A percentile compares a stretch with the other conserved stretches of the same genome.
These are phyloP conservation scores for Lasioglossum pauxillum DNA, from an alignment of 2,888 invertebrate genomes.

Conservation along the genomic window DNA sequence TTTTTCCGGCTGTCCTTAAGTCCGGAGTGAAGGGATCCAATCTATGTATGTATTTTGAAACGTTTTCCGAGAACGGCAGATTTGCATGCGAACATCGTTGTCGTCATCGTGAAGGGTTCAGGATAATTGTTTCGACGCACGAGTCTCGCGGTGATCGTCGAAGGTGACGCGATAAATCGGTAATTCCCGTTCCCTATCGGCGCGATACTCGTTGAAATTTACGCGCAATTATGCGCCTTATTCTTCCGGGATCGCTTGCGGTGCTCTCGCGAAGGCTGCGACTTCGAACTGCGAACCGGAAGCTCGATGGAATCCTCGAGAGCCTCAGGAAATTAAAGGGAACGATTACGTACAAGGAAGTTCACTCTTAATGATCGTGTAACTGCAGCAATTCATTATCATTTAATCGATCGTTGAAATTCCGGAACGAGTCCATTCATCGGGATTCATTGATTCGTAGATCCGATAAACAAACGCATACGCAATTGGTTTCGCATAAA, in stretches of 20 bases:
- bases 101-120: conserved; percentile 25
- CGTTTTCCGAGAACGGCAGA: background rate
- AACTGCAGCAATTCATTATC: background rate
- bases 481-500: background rate
- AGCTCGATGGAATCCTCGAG: background rate
- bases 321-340: background rate
- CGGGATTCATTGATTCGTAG: background rate
- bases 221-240: conserved; percentile 19
- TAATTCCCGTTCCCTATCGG: conserved; percentile 26
- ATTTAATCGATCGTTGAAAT: background rate
- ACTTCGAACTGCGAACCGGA: conserved; percentile 1
- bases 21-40: conserved; percentile 19
- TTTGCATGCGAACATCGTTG: conserved; percentile 13
- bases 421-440: background rate
- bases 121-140: conserved; percentile 25
- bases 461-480: background rate
- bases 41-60: conserved; percentile 2
- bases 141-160: conserved; percentile 12
- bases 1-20: conserved; percentile 7
- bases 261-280: conserved; percentile 26
- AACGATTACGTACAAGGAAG: background rate
- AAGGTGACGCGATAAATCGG: conserved; percentile 43
- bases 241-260: conserved; percentile 33
- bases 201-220: conserved; percentile 20
- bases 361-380: background rate